Conservation (phyloP, 2,888 invertebrate genomes). For the Tenthredo distinguenda region DNA sequence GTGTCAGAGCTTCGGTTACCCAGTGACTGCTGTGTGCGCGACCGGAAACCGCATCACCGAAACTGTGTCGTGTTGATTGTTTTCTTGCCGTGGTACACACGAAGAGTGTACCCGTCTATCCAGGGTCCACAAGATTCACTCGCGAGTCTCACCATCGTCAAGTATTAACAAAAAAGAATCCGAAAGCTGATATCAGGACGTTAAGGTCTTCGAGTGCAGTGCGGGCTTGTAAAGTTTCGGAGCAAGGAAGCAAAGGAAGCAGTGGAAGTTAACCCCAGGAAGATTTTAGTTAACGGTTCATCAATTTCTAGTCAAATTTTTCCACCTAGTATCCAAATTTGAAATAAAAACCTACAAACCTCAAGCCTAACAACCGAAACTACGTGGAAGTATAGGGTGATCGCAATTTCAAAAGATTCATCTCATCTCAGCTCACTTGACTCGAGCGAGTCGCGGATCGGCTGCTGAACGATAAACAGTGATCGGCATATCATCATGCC, state of each 20-base stretch:
- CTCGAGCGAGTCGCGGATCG: neutral
- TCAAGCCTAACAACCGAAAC: neutral
- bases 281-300: neutral
- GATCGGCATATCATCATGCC: slow-evolving; percentile 35
- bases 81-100: slow-evolving; percentile 23
- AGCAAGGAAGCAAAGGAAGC: neutral
- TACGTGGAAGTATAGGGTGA: neutral
- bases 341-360: neutral
- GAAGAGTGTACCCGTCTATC: neutral
- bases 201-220: slow-evolving; percentile 19
- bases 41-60: slow-evolving; percentile 35
- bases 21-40: slow-evolving; percentile 44
- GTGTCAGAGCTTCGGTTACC: slow-evolving; percentile 34
- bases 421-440: neutral
- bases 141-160: neutral
- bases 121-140: slow-evolving; percentile 8
- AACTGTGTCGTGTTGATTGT: slow-evolving; percentile 44
- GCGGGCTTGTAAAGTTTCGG: neutral
- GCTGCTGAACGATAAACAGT: slow-evolving; percentile 30
- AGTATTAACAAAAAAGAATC: neutral
- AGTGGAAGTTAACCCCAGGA: neutral
- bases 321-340: neutral
- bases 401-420: slow-evolving; percentile 1
- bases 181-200: neutral
- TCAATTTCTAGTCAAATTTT: neutral